Evolutionary conservation across 2,113 vertebrate genomes (phyloP), one percentile per base, ranked within the genome.

Genomic region (Chunga burmeisteri): DNA sequence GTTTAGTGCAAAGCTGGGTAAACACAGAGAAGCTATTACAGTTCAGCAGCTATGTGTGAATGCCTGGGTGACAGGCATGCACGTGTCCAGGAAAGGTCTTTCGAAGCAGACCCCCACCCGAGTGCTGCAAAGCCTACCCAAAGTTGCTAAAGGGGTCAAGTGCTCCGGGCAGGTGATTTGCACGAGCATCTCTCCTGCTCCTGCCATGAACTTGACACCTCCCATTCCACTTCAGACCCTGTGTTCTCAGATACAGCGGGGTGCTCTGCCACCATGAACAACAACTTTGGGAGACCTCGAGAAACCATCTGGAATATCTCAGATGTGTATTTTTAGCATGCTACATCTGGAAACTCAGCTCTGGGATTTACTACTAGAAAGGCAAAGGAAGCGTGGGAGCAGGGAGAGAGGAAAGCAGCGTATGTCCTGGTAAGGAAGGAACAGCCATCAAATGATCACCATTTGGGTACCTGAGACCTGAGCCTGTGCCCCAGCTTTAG

Each of bases 381-480:
- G 25, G 23, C 14, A 52, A 86, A 75, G 13, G 61, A 84, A 65
- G 4, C 0, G 0, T 9, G 23, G 61, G 20, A 75, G 16, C 3
- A 7, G 25, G 8, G 42, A 88, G 30, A 7, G 4, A 3, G 18
- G 6, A 11, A 67, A 68, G 30, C 0, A 0, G 34, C 52, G 13
- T 26, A 10, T 4, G 2, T 18, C 47, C 34, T 81, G 23, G 4
- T 30, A 61, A 86, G 50, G 59, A 80, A 86, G 11, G 29, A 77
- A 58, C 13, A 89, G 11, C 36, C 22, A 38, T 11, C 30, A 73
- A 21, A 55, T 18, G 1, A 18, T 62, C 36, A 40, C 8, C 8
- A 4, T 52, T 38, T 59, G 23, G 13, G 4, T 49, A 36, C 8
- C 16, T 16, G 50, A 62, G 21, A 58, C 27, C 3, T 70, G 17